Percentiles rank a stretch among this genome's conserved stretches.
These are phyloP conservation scores for Phylloscopus whistleri DNA, from an alignment of 2,113 vertebrate species.

Conservation along the genomic window DNA sequence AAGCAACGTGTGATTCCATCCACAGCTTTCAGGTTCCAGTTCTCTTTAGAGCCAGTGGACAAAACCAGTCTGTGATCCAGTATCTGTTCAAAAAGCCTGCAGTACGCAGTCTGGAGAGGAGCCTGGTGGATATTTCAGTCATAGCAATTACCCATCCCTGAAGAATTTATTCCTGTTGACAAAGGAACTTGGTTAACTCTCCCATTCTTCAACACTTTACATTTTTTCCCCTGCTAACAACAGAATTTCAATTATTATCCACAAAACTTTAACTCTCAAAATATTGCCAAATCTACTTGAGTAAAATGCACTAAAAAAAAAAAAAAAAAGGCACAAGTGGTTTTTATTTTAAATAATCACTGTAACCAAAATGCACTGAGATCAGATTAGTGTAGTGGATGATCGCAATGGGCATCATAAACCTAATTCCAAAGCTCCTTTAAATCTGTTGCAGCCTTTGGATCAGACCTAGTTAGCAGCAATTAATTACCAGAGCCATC, in stretches of 20 bases:
- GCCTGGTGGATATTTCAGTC: background rate
- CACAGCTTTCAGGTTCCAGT: background rate
- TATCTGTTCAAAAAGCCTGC: background rate
- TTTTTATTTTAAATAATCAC: background rate
- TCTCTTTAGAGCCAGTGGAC: background rate
- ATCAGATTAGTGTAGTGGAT: background rate
- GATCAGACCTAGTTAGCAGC: background rate
- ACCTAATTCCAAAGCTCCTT: background rate
- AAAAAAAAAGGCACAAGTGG: accelerated
- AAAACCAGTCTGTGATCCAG: background rate
- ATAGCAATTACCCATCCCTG: background rate
- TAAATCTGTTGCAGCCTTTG: background rate
- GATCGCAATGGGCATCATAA: background rate
- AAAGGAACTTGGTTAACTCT: background rate
- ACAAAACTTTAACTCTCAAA: background rate
- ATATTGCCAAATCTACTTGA: background rate
- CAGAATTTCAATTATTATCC: background rate
- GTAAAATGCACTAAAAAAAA: background rate
- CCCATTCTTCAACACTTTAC: background rate
- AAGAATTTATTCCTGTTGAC: background rate
- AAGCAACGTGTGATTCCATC: background rate
- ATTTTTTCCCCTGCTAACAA: background rate
- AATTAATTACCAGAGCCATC: background rate
- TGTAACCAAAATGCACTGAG: background rate
- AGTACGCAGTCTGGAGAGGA: background rate